phyloP scores from a whole-genome alignment of 23 tunicate species.

The Ciona savignyi region DNA sequence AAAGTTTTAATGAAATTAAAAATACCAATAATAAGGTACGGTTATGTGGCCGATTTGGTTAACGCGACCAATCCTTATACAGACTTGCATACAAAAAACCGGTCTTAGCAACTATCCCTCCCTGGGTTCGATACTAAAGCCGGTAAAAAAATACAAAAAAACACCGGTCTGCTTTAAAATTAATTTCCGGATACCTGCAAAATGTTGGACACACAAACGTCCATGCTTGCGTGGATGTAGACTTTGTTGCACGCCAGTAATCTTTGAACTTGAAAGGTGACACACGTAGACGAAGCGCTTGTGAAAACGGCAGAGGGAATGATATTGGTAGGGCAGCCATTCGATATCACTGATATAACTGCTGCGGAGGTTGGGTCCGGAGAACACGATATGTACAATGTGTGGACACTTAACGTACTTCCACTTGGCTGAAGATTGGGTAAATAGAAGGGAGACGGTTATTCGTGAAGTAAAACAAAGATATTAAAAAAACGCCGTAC shows the following conservation, averaged over 20 bases:
- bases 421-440: background rate
- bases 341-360: background rate
- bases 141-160: too few species aligned
- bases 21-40: background rate
- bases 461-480: too few species aligned
- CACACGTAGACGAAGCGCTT: background rate
- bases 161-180: too few species aligned
- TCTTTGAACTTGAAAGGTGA: slow-evolving; percentile 2
- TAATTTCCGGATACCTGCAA: too few species aligned
- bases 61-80: too few species aligned
- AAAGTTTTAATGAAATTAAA: background rate
- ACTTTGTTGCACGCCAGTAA: background rate
- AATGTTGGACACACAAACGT: background rate
- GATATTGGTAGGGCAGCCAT: background rate
- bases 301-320: background rate
- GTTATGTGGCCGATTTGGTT: background rate
- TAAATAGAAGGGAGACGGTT: too few species aligned
- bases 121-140: background rate
- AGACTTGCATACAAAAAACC: too few species aligned
- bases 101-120: too few species aligned
- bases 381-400: background rate
- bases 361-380: background rate
- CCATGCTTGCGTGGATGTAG: background rate
- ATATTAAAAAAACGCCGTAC: too few species aligned
- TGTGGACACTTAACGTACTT: background rate